A percentile compares a stretch with the other conserved stretches of the same genome.
phyloP scores from a whole-genome alignment of 2,113 vertebrate species.

The Clarias macrocephalus region DNA sequence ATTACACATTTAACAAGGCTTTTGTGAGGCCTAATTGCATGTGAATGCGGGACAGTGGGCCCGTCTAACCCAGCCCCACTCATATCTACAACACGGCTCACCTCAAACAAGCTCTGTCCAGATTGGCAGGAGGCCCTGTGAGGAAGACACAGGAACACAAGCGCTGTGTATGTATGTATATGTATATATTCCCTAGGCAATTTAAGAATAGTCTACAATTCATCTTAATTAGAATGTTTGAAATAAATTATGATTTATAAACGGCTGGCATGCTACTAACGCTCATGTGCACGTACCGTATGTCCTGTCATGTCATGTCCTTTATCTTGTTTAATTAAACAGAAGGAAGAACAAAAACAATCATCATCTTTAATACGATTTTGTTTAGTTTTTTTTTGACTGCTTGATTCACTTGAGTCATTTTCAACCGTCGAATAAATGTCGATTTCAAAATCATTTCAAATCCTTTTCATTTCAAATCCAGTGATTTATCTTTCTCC shows the following conservation, averaged over 20 bases:
- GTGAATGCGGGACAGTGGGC: slow-evolving; percentile 77
- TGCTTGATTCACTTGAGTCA: background rate
- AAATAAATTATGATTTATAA: background rate
- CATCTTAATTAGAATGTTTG: background rate
- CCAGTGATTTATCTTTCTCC: background rate
- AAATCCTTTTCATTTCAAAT: background rate
- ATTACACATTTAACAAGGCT: slow-evolving; percentile 79
- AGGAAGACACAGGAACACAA: background rate
- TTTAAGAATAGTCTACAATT: background rate
- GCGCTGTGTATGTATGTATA: no score
- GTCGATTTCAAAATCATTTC: background rate
- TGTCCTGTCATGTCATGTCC: background rate
- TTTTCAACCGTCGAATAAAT: background rate
- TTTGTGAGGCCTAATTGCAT: slow-evolving; percentile 82
- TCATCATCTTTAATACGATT: background rate
- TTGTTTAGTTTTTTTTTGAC: background rate
- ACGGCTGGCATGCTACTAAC: background rate
- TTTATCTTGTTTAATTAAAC: background rate
- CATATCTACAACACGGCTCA: slow-evolving; percentile 45
- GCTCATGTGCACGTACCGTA: background rate
- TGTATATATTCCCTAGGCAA: background rate
- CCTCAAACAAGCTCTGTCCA: slow-evolving; percentile 37
- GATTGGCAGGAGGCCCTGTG: slow-evolving; percentile 21
- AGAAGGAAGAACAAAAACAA: background rate
- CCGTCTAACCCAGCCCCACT: slow-evolving; percentile 49